These are phyloP conservation scores for Polia nebulosa DNA, from an alignment of 2,888 invertebrate species.

Conservation along the genomic window DNA sequence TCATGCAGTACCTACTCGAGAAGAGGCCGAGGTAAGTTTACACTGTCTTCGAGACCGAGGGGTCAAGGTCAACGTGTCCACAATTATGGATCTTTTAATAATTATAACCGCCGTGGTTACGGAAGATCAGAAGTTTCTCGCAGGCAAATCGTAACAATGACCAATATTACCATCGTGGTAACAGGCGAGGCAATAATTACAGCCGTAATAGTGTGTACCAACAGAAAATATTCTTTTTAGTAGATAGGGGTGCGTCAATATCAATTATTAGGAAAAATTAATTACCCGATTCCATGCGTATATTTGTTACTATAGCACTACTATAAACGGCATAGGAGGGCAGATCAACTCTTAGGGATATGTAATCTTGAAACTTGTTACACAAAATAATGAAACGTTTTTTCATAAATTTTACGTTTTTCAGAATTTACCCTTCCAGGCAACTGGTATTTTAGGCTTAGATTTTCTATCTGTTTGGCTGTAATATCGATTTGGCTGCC, in stretches of 20 bases:
- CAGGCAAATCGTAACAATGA: not conserved
- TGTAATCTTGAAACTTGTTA: not conserved
- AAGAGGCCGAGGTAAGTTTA: slow-evolving; percentile 4
- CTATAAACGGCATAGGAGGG: slow-evolving; percentile 1
- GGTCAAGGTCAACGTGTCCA: not conserved
- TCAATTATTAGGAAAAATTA: not conserved
- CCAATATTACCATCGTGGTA: too few species aligned
- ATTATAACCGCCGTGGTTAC: not conserved
- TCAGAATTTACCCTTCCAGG: too few species aligned
- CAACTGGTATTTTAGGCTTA: too few species aligned
- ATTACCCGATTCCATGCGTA: not conserved
- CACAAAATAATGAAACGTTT: slow-evolving; percentile 2
- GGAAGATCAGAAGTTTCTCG: not conserved
- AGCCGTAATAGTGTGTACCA: not conserved
- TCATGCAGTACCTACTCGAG: slow-evolving; percentile 4
- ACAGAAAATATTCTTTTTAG: slow-evolving; percentile 10
- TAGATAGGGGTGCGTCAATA: slow-evolving; percentile 6
- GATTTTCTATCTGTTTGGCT: too few species aligned
- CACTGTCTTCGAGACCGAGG: not conserved
- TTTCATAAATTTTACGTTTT: not conserved
- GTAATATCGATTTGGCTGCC: too few species aligned
- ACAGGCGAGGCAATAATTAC: slow-evolving; percentile 4
- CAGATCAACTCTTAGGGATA: not conserved
- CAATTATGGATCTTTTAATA: not conserved
- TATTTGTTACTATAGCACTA: slow-evolving; percentile 3